Conservation (phyloP, 2,113 vertebrate species). For the Pontoporia blainvillei region DNA sequence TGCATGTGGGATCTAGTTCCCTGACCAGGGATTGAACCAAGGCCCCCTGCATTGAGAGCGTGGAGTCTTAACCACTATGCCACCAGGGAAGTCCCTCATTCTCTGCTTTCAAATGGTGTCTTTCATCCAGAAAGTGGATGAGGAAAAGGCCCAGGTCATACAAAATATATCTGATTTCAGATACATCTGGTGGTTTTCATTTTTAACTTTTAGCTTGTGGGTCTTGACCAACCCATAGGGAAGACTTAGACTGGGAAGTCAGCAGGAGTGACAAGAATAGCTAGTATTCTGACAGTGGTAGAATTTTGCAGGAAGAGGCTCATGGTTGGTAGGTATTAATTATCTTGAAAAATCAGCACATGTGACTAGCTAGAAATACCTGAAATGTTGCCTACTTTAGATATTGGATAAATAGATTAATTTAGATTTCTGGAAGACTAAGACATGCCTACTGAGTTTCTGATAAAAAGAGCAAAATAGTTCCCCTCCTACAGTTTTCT, state of each 20-base stretch:
- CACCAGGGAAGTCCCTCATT: background rate
- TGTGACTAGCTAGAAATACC: slow-evolving; percentile 29
- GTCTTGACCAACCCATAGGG: background rate
- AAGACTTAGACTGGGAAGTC: background rate
- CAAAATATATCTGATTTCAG: background rate
- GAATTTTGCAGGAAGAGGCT: background rate
- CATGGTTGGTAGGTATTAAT: slow-evolving; percentile 8
- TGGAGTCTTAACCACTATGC: too few relatives aligned
- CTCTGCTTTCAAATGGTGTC: background rate
- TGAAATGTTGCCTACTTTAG: slow-evolving; percentile 8
- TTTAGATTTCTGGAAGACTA: background rate
- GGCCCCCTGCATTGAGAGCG: too few relatives aligned
- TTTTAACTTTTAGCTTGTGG: background rate
- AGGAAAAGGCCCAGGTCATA: background rate
- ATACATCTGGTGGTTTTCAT: slow-evolving; percentile 3
- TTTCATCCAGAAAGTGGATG: background rate
- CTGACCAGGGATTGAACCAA: too few relatives aligned
- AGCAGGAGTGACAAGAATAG: background rate
- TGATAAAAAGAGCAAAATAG: background rate
- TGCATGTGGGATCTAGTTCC: too few relatives aligned
- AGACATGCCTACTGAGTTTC: background rate
- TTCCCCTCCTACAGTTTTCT: background rate
- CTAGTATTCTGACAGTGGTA: background rate
- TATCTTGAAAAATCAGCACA: slow-evolving; percentile 10
- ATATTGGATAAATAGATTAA: background rate